Base-by-base conservation (phyloP, 2,113 vertebrate species). In the Sitta europaea region DNA sequence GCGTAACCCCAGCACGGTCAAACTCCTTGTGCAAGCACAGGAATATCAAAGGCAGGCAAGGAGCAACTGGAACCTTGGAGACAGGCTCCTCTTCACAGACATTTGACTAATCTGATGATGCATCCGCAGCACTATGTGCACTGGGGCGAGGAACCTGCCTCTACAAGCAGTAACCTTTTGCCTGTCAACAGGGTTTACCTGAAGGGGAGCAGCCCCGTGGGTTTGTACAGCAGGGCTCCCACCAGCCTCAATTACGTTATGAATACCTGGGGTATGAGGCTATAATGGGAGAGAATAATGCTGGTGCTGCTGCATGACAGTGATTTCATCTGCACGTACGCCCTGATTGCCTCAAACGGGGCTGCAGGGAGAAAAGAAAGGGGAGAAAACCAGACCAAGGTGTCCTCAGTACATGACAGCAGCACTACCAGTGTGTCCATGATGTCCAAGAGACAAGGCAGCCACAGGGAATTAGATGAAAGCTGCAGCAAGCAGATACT, bases 51-150 rank as follows among this genome's bases (percentile, higher is more conserved):
- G 95, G 86, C 47, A 65, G 86, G 77, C 78, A 68, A 70, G 77
- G 96, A 97, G 16, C 53, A 55, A 38, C 81, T 50, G 89, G 84
- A 88, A 50, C 48, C 42, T 76, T 28, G 55, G 85, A 96, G 85
- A 80, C 91, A 71, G 74, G 53, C 85, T 59, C 55, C 57, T 76
- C 78, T 90, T 54, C 83, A 84, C 82, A 97, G 77, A 88, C 89
- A 28, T 78, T 93, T 96, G 90, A 95, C 95, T 96, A 96, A 97
- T 77, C 40, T 57, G 85, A 74, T 95, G 91, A 92, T 88, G 81
- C 73, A 87, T 31, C 75, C 0, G 0, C 72, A 92, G 92, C 35
- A 21, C 94, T 95, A 94, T 90, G 92, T 50, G 71, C 24, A 5
- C 75, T 2, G 6, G 57, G 82, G 68, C 87, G 6, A 15, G 28